These are phyloP conservation scores for Pseudopodoces humilis DNA, from an alignment of 2,113 vertebrate genomes.

Conservation along the genomic window DNA sequence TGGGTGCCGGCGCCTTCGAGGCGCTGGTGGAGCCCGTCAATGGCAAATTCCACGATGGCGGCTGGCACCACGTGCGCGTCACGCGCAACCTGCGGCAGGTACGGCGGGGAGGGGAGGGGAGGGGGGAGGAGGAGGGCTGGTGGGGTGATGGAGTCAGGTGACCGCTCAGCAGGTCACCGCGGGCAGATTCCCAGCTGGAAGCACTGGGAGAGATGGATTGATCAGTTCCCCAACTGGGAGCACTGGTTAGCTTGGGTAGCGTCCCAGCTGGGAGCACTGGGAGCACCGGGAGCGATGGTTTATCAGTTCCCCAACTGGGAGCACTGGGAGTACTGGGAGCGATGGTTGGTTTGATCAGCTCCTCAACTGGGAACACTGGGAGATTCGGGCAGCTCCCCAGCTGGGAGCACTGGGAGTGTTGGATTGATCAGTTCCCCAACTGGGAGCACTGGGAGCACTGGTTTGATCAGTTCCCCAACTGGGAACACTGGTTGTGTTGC, in stretches of 20 bases:
- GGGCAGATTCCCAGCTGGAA: not conserved
- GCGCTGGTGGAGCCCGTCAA: constrained; percentile 92
- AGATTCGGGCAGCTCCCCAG: too few species aligned
- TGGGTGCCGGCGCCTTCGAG: constrained; percentile 94
- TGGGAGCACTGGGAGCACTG: too few species aligned
- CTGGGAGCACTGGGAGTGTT: too few species aligned
- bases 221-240: not conserved
- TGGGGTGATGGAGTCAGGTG: too few species aligned
- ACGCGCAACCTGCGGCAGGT: constrained; percentile 97
- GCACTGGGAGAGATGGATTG: not conserved
- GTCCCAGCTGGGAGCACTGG: not conserved
- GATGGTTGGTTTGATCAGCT: not conserved
- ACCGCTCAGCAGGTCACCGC: not conserved
- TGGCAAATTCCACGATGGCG: constrained; percentile 92
- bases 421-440: too few species aligned
- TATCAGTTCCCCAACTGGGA: not conserved
- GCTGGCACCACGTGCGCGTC: constrained; percentile 90
- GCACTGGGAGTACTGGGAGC: too few species aligned
- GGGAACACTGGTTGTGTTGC: not conserved
- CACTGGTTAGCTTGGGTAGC: too few species aligned
- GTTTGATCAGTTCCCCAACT: too few species aligned
- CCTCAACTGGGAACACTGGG: not conserved
- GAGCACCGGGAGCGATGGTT: not conserved
- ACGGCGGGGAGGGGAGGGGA: not conserved
- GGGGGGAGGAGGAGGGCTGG: not conserved